Percentiles rank a stretch among this genome's conserved stretches.
Conservation (phyloP, 2,797 vertebrate species). For the Paramormyrops hopkinsi region DNA sequence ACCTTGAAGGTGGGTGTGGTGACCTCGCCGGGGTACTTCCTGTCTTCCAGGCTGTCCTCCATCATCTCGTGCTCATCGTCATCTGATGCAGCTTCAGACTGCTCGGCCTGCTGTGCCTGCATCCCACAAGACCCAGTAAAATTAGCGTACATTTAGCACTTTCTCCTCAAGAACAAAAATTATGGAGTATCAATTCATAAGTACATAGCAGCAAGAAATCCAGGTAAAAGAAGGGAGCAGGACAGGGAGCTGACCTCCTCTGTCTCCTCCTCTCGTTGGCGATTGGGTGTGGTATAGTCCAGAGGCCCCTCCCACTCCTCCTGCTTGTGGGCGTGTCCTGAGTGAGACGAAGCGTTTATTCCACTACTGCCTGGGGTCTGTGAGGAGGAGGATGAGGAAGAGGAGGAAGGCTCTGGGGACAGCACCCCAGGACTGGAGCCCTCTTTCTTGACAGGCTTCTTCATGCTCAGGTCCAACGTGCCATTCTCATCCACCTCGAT, state of each 20-base stretch:
- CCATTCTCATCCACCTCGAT: slow-evolving; percentile 97
- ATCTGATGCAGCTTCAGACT: slow-evolving; percentile 90
- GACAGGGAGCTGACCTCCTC: slow-evolving; percentile 69
- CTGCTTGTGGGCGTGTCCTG: slow-evolving; percentile 73
- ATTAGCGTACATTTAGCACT: neutral
- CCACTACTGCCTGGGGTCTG: slow-evolving; percentile 66
- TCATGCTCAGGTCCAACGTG: slow-evolving; percentile 95
- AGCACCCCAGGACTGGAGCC: slow-evolving; percentile 65
- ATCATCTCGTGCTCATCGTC: slow-evolving; percentile 82
- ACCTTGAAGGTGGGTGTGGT: slow-evolving; percentile 88
- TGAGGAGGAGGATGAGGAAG: slow-evolving; percentile 60
- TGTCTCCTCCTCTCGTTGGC: slow-evolving; percentile 77
- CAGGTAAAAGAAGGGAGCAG: neutral
- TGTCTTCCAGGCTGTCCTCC: slow-evolving; percentile 82
- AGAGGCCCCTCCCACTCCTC: slow-evolving; percentile 90
- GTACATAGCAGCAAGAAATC: neutral
- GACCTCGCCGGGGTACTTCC: slow-evolving; percentile 93
- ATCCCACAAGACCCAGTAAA: neutral
- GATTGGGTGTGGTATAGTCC: slow-evolving; percentile 88
- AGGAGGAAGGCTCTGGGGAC: slow-evolving; percentile 70
- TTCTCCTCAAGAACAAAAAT: neutral
- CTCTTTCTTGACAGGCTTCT: slow-evolving; percentile 79
- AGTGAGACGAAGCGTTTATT: slow-evolving; percentile 68
- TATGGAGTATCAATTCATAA: neutral
- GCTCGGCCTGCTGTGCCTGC: slow-evolving; percentile 63